Base-by-base conservation (phyloP, 2,797 vertebrate species). In the Cygnus olor region DNA sequence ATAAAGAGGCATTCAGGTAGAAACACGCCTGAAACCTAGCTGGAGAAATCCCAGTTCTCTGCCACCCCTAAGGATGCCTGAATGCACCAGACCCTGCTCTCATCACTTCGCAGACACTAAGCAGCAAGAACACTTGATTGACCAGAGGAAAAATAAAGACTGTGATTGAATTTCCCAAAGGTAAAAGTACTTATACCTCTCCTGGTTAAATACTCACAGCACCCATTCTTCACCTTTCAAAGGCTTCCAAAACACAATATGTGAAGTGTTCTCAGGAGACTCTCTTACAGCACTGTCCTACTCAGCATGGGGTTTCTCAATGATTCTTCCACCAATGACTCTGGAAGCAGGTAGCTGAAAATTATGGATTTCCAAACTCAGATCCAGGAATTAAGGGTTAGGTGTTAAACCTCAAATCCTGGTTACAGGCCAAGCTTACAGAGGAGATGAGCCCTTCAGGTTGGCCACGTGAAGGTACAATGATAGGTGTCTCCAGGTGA, bases 391-490 rank as follows among this genome's bases (percentile, higher is more conserved):
- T 45, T 45, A 45, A 45, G 19, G 45, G 45, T 45, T 21, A 45
- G 45, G 45, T 45, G 45, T 45, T 45, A 45, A 45, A 45, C 6
- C 47, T 68, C 51, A 51, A 38, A 45, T 66, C 24, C 16, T 16
- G 45, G 18, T 36, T 19, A 14, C 1, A 9, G 4, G 22, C 8
- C 0, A 0, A 36, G 14, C 8, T 65, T 64, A 34, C 10, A 34
- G 14, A 84, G 27, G 4, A 45, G 10, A 64, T 0, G 4, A 57
- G 11, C 13, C 24, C 14, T 79, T 68, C 87, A 73, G 49, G 10
- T 7, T 22, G 61, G 54, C 27, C n/a, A 38, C 28, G 12, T 3
- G 4, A 63, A 61, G 6, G 10, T 38, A 34, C 68, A 61, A 47
- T 5, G 24, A 16, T 6, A 21, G 14, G 13, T 49, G 25, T 44